Percentiles rank a stretch among this genome's conserved stretches.
Evolutionary conservation across 2,113 vertebrate genomes (phyloP).

Genomic region (Otocyon megalotis): DNA sequence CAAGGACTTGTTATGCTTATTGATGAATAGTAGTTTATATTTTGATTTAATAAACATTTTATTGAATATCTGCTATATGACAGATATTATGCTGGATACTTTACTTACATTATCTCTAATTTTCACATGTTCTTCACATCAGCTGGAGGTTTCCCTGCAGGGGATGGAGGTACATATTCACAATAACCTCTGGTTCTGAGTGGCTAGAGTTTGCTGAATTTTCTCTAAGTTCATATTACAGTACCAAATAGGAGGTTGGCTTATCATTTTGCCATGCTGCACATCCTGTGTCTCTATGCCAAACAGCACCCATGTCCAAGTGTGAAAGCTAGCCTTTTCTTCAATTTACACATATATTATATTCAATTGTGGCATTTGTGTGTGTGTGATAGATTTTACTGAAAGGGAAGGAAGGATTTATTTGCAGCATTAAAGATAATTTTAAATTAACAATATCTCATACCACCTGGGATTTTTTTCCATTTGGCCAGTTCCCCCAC

Average conservation of each 20-base stretch:
- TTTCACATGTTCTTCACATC: slow-evolving; percentile 14
- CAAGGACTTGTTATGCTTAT: not conserved
- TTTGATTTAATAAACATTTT: slow-evolving; percentile 49
- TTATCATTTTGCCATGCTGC: slow-evolving; percentile 31
- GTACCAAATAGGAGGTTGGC: slow-evolving; percentile 13
- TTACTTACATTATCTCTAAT: slow-evolving; percentile 41
- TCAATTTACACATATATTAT: slow-evolving; percentile 19
- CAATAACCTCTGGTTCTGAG: slow-evolving; percentile 14
- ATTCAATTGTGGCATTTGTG: not conserved
- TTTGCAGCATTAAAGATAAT: slow-evolving; percentile 40
- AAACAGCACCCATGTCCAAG: not conserved
- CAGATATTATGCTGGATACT: not conserved
- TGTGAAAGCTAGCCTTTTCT: not conserved
- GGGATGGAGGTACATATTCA: not conserved
- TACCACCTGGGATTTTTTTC: not conserved
- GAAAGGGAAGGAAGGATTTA: not conserved
- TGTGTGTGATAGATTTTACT: slow-evolving; percentile 23
- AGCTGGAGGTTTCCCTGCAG: not conserved
- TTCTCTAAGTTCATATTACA: slow-evolving; percentile 40
- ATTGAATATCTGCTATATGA: slow-evolving; percentile 11
- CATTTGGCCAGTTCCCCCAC: not conserved
- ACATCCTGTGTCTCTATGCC: not conserved
- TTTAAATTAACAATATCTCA: slow-evolving; percentile 12
- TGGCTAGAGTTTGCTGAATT: slow-evolving; percentile 45
- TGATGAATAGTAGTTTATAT: slow-evolving; percentile 50